Evolutionary conservation across 2,797 vertebrate species (phyloP), one percentile per base, ranked within the genome.

Genomic region (Ctenopoma multispine): DNA sequence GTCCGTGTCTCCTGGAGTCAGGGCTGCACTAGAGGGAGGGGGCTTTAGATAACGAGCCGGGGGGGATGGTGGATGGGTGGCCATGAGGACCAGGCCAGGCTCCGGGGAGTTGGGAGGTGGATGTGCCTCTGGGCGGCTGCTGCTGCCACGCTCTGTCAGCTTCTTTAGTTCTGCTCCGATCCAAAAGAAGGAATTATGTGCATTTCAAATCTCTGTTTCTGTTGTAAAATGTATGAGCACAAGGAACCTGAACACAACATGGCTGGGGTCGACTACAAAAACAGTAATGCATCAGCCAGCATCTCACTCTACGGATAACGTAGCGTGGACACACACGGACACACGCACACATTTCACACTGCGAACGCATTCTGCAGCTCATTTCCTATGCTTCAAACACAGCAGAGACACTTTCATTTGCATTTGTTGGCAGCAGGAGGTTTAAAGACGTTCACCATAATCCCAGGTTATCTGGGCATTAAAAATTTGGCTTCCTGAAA

Each of bases 101-200:
- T 48, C 48, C 2, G 62, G 73, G 69, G 81, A 57, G 60, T 46
- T 59, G 44, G 31, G 63, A 46, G 79, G 77, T 79, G 71, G 73
- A 78, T 61, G 72, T 58, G 65, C 50, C 74, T 66, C 29, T 2
- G 5, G 56, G 72, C 38, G 46, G 58, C 6, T 11, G 66, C 46
- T 41, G 73, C 70, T 61, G 69, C 63, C 49, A 50, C 62, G 70
- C 84, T 83, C 72, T 65, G 43, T 71, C 79, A 64, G 73, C 77
- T 76, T 7, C 84, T 75, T 86, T 80, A 83, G 78, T 68, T 84
- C 80, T 77, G 76, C 65, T 78, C 58, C 3, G 57, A 75, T 65
- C 79, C 77, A 72, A 60, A 65, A 10, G 63, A 74, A 43, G 54
- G 72, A 83, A 80, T 82, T 73, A 82, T 81, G 77, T 78, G 82